phyloP scores from a whole-genome alignment of 2,113 vertebrate genomes.

The Thunnus maccoyii region DNA sequence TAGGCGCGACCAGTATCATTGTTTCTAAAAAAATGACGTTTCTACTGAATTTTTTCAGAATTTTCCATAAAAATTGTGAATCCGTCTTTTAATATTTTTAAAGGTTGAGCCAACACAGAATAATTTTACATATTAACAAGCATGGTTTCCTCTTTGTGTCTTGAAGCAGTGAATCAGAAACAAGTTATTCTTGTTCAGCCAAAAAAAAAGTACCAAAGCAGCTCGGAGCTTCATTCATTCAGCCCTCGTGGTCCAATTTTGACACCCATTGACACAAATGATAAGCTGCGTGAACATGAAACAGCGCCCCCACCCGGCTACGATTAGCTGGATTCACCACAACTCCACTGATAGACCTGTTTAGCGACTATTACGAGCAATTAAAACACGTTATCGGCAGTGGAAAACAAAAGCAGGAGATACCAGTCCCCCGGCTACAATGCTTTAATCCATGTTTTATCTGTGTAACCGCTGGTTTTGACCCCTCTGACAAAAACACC shows the following conservation, averaged over 20 bases:
- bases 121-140: too few species aligned
- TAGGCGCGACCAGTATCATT: too few species aligned
- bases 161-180: not conserved
- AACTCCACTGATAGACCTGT: not conserved
- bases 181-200: constrained; percentile 1
- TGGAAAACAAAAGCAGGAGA: not conserved
- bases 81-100: too few species aligned
- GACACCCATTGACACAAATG: not conserved
- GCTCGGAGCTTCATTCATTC: not conserved
- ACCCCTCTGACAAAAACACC: not conserved
- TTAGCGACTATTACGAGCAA: not conserved
- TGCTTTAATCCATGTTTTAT: not conserved
- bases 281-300: not conserved
- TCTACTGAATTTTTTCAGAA: too few species aligned
- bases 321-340: not conserved
- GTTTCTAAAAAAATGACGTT: too few species aligned
- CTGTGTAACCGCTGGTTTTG: not conserved
- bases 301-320: constrained; percentile 37
- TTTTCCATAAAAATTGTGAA: too few species aligned
- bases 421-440: not conserved
- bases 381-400: too few species aligned
- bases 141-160: not conserved
- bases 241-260: constrained; percentile 30
- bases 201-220: not conserved
- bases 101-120: too few species aligned